Conservation (phyloP, 2,888 invertebrate species). For the Agapetus fuscipes region DNA sequence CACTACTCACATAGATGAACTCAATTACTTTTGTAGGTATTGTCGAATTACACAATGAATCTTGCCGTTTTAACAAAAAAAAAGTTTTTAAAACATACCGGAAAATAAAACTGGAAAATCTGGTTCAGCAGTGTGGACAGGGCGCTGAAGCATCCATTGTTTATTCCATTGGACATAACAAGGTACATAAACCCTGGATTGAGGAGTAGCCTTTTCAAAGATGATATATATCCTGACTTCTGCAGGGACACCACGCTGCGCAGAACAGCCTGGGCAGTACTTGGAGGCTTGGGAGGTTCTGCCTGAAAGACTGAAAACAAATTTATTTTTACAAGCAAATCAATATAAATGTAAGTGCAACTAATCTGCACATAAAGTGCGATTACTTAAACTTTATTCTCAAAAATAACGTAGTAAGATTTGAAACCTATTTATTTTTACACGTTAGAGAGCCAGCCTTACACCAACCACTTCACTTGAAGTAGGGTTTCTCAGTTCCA, state of each 20-base stretch:
- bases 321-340: background rate
- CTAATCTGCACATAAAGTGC: no score
- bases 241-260: slow-evolving; percentile 20
- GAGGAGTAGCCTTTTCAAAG: slow-evolving; percentile 32
- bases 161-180: slow-evolving; percentile 55
- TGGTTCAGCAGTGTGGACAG: slow-evolving; percentile 53
- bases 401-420: no score
- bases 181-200: slow-evolving; percentile 48
- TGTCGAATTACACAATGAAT: background rate
- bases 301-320: slow-evolving; percentile 38
- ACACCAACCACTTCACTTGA: no score
- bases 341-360: no score
- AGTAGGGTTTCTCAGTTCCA: no score
- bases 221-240: slow-evolving; percentile 24
- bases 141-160: slow-evolving; percentile 64
- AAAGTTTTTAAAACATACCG: no score
- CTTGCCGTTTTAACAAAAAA: no score
- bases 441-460: no score
- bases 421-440: no score
- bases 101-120: slow-evolving; percentile 33
- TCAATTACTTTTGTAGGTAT: background rate
- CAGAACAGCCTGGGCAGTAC: slow-evolving; percentile 39
- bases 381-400: no score
- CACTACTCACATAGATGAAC: no score
- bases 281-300: slow-evolving; percentile 44